A percentile compares a stretch with the other conserved stretches of the same genome.
Evolutionary conservation across 2,888 invertebrate genomes (phyloP).

Genomic region (Limnephilus marmoratus): DNA sequence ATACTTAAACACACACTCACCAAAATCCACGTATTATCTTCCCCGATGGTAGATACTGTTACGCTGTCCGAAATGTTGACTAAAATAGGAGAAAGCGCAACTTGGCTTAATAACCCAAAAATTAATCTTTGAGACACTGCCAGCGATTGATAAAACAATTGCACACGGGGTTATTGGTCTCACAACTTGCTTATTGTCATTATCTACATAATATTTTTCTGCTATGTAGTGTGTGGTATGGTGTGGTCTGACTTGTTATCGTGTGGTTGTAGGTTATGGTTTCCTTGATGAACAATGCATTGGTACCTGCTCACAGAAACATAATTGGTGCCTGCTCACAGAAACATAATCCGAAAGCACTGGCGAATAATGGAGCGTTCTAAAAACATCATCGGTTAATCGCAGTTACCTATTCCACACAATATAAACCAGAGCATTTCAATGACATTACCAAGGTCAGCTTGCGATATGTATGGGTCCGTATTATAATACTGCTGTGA

Average conservation of each 20-base stretch:
- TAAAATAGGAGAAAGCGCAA: no score
- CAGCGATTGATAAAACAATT: background rate
- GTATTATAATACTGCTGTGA: background rate
- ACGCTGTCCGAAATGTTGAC: no score
- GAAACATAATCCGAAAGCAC: background rate
- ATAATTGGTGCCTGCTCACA: background rate
- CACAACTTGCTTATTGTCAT: background rate
- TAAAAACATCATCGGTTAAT: slow-evolving; percentile 16
- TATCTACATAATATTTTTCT: background rate
- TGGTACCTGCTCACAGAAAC: background rate
- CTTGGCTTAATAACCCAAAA: no score
- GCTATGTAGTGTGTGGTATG: background rate
- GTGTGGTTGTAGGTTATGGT: background rate
- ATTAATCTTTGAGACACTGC: background rate
- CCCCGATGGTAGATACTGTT: no score
- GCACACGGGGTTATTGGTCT: background rate
- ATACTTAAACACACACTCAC: no score
- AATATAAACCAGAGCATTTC: slow-evolving; percentile 5
- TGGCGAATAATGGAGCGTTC: background rate
- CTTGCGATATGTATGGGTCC: background rate
- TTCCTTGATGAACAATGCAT: background rate
- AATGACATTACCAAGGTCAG: slow-evolving; percentile 20
- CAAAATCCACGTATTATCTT: no score
- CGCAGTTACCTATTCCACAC: background rate
- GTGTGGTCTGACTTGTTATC: background rate